These are phyloP conservation scores for Esox lucius DNA, from an alignment of 2,797 vertebrate species.

Conservation along the genomic window DNA sequence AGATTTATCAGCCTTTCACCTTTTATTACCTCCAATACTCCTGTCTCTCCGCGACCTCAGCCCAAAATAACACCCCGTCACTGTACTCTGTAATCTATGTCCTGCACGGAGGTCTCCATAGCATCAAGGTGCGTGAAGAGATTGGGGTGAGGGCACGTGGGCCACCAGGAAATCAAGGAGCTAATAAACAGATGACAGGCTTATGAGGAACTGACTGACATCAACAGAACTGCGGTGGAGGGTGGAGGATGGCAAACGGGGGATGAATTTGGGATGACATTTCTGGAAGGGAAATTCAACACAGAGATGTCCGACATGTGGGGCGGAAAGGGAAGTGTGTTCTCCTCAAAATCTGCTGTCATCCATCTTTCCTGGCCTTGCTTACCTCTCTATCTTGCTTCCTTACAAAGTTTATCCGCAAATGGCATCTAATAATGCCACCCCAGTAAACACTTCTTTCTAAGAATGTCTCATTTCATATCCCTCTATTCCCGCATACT, in stretches of 20 bases:
- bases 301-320: no score
- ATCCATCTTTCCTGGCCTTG: neutral
- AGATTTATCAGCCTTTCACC: neutral
- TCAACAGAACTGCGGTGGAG: neutral
- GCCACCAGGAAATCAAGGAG: neutral
- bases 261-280: neutral
- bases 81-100: neutral
- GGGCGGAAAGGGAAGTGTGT: no score
- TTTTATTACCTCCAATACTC: neutral
- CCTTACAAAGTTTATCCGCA: neutral
- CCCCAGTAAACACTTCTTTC: no score
- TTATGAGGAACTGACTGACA: neutral
- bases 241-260: neutral
- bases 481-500: no score
- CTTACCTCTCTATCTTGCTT: neutral
- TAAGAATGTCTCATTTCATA: no score
- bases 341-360: neutral
- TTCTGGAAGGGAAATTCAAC: neutral
- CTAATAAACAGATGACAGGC: neutral
- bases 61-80: constrained; percentile 1
- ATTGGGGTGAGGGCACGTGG: no score
- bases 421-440: neutral
- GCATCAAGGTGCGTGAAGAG: neutral
- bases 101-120: neutral
- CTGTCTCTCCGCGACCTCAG: neutral